Conservation (phyloP, 2,797 vertebrate genomes). For the Microctenopoma lineatum region DNA sequence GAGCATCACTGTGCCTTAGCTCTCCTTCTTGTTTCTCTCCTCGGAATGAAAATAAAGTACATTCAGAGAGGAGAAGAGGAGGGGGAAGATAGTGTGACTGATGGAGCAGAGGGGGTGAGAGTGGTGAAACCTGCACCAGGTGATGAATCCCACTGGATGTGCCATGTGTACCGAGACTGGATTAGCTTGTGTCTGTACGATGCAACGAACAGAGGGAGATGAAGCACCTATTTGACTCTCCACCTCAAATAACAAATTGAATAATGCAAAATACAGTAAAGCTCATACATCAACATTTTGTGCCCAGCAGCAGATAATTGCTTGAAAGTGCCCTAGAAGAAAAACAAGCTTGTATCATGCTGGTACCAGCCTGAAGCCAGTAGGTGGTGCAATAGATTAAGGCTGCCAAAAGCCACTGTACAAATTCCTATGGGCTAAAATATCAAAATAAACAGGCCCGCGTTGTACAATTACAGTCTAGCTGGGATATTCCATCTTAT, state of each 20-base stretch:
- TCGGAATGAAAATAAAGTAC: conserved; percentile 73
- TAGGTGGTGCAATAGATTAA: conserved; percentile 67
- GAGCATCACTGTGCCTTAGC: conserved; percentile 81
- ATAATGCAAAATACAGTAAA: conserved; percentile 15
- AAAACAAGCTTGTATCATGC: background rate
- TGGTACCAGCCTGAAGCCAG: conserved; percentile 41
- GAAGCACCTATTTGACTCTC: background rate
- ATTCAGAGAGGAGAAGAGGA: conserved; percentile 10
- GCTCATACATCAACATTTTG: conserved; percentile 26
- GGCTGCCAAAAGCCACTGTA: conserved; percentile 7
- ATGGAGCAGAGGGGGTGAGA: conserved; percentile 1
- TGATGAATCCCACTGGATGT: conserved; percentile 19
- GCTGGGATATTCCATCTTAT: conserved; percentile 54
- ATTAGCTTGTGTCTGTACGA: background rate
- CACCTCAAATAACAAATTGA: conserved; percentile 19
- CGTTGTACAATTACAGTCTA: conserved; percentile 37
- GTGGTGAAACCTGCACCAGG: conserved; percentile 4
- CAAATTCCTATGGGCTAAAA: conserved; percentile 26
- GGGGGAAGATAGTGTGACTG: background rate
- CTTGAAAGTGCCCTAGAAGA: background rate
- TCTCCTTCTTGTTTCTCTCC: conserved; percentile 76
- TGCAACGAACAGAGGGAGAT: background rate
- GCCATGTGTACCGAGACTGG: conserved; percentile 5
- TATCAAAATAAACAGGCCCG: conserved; percentile 46
- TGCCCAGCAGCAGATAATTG: conserved; percentile 14